phyloP scores from a whole-genome alignment of 2,797 vertebrate genomes.

The Champsocephalus esox region DNA sequence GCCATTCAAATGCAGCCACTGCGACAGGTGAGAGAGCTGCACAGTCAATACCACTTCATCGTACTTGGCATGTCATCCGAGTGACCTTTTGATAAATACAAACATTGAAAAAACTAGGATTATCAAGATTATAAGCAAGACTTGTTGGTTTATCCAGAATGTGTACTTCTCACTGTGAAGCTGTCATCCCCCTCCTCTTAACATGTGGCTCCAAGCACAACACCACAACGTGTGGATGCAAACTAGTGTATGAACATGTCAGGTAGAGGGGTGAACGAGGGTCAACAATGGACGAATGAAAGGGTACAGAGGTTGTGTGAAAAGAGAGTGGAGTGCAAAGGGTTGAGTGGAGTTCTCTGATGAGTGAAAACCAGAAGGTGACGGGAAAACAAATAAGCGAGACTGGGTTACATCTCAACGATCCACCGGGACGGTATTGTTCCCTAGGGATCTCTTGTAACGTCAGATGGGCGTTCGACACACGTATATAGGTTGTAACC shows the following conservation, averaged over 20 bases:
- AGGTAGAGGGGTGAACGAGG: slow-evolving; percentile 9
- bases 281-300: slow-evolving; percentile 21
- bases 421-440: neutral
- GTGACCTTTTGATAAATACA: too few species aligned
- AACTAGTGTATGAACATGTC: slow-evolving; percentile 12
- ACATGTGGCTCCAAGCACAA: neutral
- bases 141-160: neutral
- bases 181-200: slow-evolving; percentile 3
- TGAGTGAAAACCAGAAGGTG: neutral
- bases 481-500: neutral
- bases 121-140: neutral
- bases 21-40: slow-evolving; percentile 89
- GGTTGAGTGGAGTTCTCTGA: neutral
- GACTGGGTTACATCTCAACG: neutral
- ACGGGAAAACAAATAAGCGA: neutral
- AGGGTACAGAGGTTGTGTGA: neutral
- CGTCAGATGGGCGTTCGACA: neutral
- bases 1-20: slow-evolving; percentile 99
- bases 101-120: too few species aligned
- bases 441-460: neutral
- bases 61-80: neutral
- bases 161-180: too few species aligned
- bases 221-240: neutral
- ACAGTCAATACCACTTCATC: neutral
- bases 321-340: slow-evolving; percentile 1